These are phyloP conservation scores for Xylophagus ater DNA, from an alignment of 2,888 invertebrate genomes.

Conservation along the genomic window DNA sequence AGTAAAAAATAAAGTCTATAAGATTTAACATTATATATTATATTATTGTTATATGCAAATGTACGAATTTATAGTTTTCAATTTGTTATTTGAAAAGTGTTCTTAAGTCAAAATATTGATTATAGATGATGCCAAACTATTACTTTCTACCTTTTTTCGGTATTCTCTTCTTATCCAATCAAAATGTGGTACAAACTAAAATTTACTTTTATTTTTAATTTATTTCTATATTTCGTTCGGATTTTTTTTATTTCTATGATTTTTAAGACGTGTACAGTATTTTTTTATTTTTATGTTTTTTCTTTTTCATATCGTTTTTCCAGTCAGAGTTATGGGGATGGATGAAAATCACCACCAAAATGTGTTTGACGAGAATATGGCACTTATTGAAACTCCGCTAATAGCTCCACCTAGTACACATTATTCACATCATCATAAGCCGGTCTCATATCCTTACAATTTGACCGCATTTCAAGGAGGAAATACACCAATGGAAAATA, in stretches of 20 bases:
- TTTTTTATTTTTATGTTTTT: neutral
- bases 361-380: slow-evolving; percentile 39
- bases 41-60: too few relatives aligned
- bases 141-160: too few relatives aligned
- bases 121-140: too few relatives aligned
- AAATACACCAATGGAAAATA: slow-evolving; percentile 23
- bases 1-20: too few relatives aligned
- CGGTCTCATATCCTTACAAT: slow-evolving; percentile 39
- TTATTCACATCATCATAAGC: slow-evolving; percentile 31
- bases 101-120: too few relatives aligned
- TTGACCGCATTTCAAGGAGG: slow-evolving; percentile 38
- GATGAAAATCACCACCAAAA: slow-evolving; percentile 40
- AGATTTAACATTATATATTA: too few relatives aligned
- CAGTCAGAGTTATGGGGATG: slow-evolving; percentile 42
- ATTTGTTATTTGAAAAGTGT: too few relatives aligned
- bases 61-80: too few relatives aligned
- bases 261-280: neutral
- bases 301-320: slow-evolving; percentile 19
- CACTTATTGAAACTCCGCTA: slow-evolving; percentile 39
- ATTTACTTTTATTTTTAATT: too few relatives aligned
- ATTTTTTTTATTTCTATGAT: neutral
- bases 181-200: too few relatives aligned
- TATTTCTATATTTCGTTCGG: neutral
- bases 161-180: too few relatives aligned
- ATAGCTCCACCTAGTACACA: slow-evolving; percentile 33